Percentiles rank a stretch among this genome's conserved stretches.
Conservation (phyloP, 2,797 vertebrate genomes). For the Melanotaenia pygmaea region DNA sequence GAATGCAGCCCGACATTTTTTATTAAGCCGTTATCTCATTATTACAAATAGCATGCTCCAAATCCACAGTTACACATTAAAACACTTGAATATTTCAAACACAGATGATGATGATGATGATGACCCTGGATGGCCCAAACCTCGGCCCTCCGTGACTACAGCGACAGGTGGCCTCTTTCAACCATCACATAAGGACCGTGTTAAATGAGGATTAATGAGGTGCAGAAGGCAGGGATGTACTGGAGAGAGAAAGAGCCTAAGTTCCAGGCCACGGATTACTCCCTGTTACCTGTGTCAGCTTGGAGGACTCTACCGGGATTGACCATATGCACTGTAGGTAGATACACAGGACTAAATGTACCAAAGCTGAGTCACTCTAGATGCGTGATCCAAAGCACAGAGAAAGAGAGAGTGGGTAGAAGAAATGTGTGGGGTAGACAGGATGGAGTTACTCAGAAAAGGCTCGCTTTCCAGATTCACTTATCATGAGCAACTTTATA, state of each 20-base stretch:
- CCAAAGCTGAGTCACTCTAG: slow-evolving; percentile 68
- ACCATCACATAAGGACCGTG: slow-evolving; percentile 64
- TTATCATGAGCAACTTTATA: not conserved
- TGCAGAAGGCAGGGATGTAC: slow-evolving; percentile 68
- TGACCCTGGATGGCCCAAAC: slow-evolving; percentile 33
- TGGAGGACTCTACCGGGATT: slow-evolving; percentile 49
- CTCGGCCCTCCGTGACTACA: slow-evolving; percentile 35
- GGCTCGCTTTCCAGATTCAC: slow-evolving; percentile 6
- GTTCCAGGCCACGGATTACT: slow-evolving; percentile 77
- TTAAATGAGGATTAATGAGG: slow-evolving; percentile 77
- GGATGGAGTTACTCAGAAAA: slow-evolving; percentile 21
- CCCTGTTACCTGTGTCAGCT: slow-evolving; percentile 77
- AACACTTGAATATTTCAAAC: not conserved
- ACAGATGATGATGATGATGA: not conserved
- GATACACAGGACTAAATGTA: slow-evolving; percentile 64
- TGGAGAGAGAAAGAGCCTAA: slow-evolving; percentile 42
- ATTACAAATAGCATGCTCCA: not conserved
- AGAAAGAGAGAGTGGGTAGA: slow-evolving; percentile 40
- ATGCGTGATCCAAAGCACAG: slow-evolving; percentile 42
- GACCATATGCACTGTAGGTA: slow-evolving; percentile 53
- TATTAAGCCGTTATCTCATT: not conserved
- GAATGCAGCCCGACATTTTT: slow-evolving; percentile 24
- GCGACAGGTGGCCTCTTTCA: slow-evolving; percentile 74
- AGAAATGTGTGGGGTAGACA: slow-evolving; percentile 34
- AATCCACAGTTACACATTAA: not conserved